A percentile compares a stretch with the other conserved stretches of the same genome.
Evolutionary conservation across 2,888 invertebrate genomes (phyloP).

Genomic region (Tanypteryx hageni): DNA sequence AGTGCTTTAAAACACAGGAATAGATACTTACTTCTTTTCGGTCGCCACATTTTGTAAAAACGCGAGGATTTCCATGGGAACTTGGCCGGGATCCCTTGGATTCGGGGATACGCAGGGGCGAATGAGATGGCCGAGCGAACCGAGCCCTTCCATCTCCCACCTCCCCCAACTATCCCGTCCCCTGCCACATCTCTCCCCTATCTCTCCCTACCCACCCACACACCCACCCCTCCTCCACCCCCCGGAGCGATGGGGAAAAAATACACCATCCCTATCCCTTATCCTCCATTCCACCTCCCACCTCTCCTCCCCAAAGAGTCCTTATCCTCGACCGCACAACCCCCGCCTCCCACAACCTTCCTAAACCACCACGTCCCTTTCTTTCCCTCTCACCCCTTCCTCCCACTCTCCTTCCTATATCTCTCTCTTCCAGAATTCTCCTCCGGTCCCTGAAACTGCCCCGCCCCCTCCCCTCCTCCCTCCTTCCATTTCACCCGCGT

Average conservation of each 20-base stretch:
- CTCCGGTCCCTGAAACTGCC: neutral
- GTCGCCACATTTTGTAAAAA: neutral
- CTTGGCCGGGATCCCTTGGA: slow-evolving; percentile 52
- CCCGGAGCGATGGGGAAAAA: neutral
- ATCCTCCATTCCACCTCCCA: neutral
- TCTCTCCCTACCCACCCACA: neutral
- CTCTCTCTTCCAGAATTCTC: neutral
- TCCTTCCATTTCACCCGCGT: slow-evolving; percentile 8
- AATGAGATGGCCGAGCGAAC: slow-evolving; percentile 28
- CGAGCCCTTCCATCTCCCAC: neutral
- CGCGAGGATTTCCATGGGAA: slow-evolving; percentile 17
- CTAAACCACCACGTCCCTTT: neutral
- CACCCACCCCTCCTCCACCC: neutral
- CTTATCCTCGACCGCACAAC: slow-evolving; percentile 42
- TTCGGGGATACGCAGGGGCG: neutral
- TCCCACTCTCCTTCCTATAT: neutral
- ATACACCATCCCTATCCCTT: neutral
- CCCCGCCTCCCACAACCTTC: neutral
- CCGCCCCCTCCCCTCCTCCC: neutral
- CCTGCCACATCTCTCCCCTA: neutral
- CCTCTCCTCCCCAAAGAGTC: neutral
- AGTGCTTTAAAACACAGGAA: slow-evolving; percentile 1
- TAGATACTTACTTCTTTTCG: neutral
- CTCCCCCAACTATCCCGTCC: neutral
- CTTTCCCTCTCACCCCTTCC: neutral